Percentiles rank a stretch among this genome's conserved stretches.
phyloP scores from a whole-genome alignment of 2,888 invertebrate species.

The Cataglyphis rosenhaueri region DNA sequence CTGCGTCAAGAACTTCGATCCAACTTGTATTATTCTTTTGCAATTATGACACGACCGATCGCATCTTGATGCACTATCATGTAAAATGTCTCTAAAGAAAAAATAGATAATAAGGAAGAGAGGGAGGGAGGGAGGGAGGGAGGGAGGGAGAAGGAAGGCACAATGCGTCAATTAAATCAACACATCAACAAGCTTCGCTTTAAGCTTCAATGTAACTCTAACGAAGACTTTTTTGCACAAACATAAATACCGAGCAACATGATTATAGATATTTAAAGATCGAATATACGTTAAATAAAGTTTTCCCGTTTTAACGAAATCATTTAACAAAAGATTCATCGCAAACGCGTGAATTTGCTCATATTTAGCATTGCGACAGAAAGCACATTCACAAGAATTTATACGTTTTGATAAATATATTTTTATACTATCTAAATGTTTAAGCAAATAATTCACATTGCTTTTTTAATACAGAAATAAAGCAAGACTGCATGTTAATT shows the following conservation, averaged over 20 bases:
- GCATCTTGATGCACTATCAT: background rate
- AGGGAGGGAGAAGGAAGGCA: constrained; percentile 15
- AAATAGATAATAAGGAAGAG: constrained; percentile 12
- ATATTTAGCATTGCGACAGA: background rate
- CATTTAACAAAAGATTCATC: background rate
- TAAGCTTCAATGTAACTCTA: background rate
- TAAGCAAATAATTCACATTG: background rate
- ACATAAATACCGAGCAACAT: background rate
- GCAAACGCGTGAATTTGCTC: background rate
- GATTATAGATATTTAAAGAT: constrained; percentile 26
- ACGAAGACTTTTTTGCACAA: background rate
- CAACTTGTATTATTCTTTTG: constrained; percentile 15
- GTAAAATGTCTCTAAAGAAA: constrained; percentile 7
- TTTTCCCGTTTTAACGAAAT: background rate
- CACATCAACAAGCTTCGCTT: constrained; percentile 32
- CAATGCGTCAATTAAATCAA: constrained; percentile 77
- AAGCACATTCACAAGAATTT: background rate
- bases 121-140: background rate
- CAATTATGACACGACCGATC: constrained; percentile 23
- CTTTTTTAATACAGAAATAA: background rate
- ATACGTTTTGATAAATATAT: constrained; percentile 4
- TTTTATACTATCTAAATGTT: background rate
- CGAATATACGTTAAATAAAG: background rate
- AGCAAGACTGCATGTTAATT: constrained; percentile 2
- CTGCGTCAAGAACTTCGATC: constrained; percentile 10